Evolutionary conservation across 2,888 invertebrate species (phyloP).

Genomic region (Homarus gammarus): DNA sequence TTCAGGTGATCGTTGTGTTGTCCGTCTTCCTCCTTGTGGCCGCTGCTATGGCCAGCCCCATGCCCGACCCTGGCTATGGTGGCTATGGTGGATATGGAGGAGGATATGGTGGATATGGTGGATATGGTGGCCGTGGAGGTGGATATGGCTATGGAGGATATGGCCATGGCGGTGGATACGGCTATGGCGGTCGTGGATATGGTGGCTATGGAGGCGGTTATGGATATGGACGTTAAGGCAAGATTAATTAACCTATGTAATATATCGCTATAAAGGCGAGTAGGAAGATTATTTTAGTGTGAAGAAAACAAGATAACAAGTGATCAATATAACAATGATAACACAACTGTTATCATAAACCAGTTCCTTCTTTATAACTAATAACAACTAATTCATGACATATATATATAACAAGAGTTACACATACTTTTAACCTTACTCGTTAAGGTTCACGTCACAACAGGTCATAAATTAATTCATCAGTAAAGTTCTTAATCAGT

Average conservation of each 20-base stretch:
- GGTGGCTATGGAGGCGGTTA: not conserved
- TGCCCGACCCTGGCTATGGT: slow-evolving; percentile 31
- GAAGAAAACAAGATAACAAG: too few species aligned
- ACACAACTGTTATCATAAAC: too few species aligned
- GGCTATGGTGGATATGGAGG: slow-evolving; percentile 30
- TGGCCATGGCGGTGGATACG: too few species aligned
- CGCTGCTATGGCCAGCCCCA: slow-evolving; percentile 1
- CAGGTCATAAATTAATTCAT: too few species aligned
- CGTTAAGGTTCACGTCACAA: too few species aligned
- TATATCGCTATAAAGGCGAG: not conserved
- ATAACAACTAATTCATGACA: too few species aligned
- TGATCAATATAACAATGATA: too few species aligned
- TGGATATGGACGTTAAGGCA: slow-evolving; percentile 8
- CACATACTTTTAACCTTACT: too few species aligned
- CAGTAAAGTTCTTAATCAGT: too few species aligned
- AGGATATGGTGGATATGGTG: slow-evolving; percentile 13
- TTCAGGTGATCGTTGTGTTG: slow-evolving; percentile 1
- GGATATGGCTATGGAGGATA: slow-evolving; percentile 32
- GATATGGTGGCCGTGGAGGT: slow-evolving; percentile 10
- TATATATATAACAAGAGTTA: too few species aligned
- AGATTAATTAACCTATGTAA: not conserved
- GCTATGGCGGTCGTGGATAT: slow-evolving; percentile 17
- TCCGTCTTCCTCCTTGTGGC: slow-evolving; percentile 5
- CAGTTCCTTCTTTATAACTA: too few species aligned
- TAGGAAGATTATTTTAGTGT: too few species aligned